Base-by-base conservation (phyloP, 2,113 vertebrate genomes). In the Sapajus apella region DNA sequence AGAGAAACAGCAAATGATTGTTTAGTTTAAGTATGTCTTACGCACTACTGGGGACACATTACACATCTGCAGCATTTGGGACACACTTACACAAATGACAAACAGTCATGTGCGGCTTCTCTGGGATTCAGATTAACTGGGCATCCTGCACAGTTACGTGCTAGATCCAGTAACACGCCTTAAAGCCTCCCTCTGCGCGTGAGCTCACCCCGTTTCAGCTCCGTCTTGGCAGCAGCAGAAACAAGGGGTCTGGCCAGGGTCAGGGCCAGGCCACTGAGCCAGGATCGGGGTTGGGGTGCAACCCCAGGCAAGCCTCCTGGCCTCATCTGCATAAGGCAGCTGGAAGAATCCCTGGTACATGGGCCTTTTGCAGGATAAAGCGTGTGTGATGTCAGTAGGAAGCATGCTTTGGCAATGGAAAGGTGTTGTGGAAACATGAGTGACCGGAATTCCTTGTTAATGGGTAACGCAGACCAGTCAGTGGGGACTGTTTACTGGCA, bases 341-440 rank as follows among this genome's bases (percentile, higher is more conserved):
- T 7, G 58, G 50, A 55, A 35, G 70, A 68, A 6, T 52, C 66
- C 5, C 10, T 17, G 40, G 35, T 17, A 52, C 45, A 13, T 1
- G 4, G 75, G 45, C 73, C 30, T 76, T 73, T 64, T 5, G 37
- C 3, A n/a, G 91, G 32, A 37, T 11, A 35, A 21, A 16, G 12
- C 2, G 0, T 43, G 79, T 43, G 80, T 35, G 27, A 37, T 8
- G 4, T 21, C 18, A 13, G 47, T n/a, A 5, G 45, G 58, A 43
- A 66, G 18, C 8, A 5, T 77, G 68, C 87, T 96, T 91, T 80
- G 90, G 70, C 96, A 93, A 79, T 18, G 55, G 35, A 87, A 70
- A 91, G 55, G 37, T 94, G 55, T 92, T 97, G 27, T 91, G 76
- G 86, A 97, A 97, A 93, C 90, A 87, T 27, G 0, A 35, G 70